A percentile compares a stretch with the other conserved stretches of the same genome.
Conservation (phyloP, 2,888 invertebrate genomes). For the Apantesis nais region DNA sequence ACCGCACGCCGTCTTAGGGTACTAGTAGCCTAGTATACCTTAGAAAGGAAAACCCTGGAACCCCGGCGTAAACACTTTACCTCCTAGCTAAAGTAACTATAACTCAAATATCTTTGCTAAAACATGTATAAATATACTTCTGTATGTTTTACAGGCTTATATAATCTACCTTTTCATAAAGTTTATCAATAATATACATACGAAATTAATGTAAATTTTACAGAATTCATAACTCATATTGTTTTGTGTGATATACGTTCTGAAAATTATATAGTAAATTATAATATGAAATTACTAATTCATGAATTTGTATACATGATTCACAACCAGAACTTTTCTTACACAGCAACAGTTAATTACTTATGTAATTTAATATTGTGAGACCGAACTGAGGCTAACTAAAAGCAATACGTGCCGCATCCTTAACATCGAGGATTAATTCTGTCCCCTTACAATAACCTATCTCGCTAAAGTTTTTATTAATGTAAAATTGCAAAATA, state of each 20-base stretch:
- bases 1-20: too few species aligned
- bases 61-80: too few species aligned
- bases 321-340: background rate
- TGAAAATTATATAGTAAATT: background rate
- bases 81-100: too few species aligned
- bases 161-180: background rate
- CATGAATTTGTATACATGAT: background rate
- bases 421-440: conserved; percentile 49
- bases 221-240: background rate
- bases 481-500: conserved; percentile 32
- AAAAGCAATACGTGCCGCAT: conserved; percentile 47
- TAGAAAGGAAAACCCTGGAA: too few species aligned
- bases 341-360: conserved; percentile 17
- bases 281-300: background rate
- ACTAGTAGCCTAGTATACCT: too few species aligned
- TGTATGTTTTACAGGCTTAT: background rate
- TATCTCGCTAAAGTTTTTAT: conserved; percentile 34
- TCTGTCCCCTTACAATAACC: conserved; percentile 25
- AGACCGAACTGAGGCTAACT: conserved; percentile 26
- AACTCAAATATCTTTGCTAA: background rate
- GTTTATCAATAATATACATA: background rate
- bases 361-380: conserved; percentile 28
- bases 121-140: background rate
- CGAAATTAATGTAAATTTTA: background rate
- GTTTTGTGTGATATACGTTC: background rate